Evolutionary conservation across 2,888 invertebrate genomes (phyloP).

Genomic region (Apamea epomidion): DNA sequence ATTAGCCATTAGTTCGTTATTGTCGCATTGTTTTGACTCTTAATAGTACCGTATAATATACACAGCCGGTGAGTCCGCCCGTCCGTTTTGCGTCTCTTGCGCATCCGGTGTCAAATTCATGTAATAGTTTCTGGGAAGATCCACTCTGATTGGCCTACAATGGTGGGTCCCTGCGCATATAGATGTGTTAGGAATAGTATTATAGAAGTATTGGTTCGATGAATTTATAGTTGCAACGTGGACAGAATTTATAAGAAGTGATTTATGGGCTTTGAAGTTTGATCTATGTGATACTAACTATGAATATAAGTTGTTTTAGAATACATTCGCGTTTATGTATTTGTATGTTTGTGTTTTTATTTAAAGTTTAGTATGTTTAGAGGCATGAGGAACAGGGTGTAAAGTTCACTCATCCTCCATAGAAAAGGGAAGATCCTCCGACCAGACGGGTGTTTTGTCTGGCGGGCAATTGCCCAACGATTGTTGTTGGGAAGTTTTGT

Average conservation of each 20-base stretch:
- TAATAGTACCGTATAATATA: slow-evolving; percentile 69
- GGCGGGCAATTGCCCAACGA: no score
- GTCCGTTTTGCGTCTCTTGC: slow-evolving; percentile 66
- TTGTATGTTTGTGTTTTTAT: neutral
- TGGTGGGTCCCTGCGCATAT: slow-evolving; percentile 56
- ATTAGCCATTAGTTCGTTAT: slow-evolving; percentile 69
- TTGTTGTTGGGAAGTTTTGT: no score
- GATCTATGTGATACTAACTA: slow-evolving; percentile 6
- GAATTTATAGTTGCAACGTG: slow-evolving; percentile 39
- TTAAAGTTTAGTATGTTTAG: neutral
- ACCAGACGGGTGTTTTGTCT: no score
- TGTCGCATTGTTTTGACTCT: slow-evolving; percentile 79
- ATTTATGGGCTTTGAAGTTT: slow-evolving; percentile 37
- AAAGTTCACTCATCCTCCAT: no score
- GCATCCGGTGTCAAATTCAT: slow-evolving; percentile 82
- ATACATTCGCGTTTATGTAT: neutral
- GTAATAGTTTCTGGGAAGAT: slow-evolving; percentile 78
- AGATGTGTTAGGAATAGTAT: slow-evolving; percentile 28
- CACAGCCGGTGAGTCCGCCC: slow-evolving; percentile 66
- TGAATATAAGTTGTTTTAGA: neutral
- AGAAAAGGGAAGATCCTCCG: no score
- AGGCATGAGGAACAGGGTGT: no score
- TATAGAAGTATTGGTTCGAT: slow-evolving; percentile 36
- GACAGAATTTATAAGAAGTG: slow-evolving; percentile 41
- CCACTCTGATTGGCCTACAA: slow-evolving; percentile 64